Conservation (phyloP, 2,113 vertebrate species). For the Eclectus roratus region DNA sequence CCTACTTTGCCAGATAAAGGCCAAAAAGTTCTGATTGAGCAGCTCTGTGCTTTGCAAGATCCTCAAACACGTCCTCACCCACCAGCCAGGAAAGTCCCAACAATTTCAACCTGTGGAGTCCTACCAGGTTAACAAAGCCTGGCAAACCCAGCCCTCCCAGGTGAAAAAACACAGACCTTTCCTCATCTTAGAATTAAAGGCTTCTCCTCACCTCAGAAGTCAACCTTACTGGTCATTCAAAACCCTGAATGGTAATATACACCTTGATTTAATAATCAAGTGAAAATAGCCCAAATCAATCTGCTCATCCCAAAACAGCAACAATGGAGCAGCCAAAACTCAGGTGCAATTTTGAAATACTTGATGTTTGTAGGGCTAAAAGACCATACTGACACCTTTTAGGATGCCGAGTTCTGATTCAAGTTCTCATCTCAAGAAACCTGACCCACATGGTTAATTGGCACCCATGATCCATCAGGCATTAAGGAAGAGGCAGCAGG, state of each 20-base stretch:
- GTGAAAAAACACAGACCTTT: background rate
- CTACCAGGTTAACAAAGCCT: background rate
- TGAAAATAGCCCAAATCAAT: background rate
- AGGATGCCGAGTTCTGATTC: rapidly evolving
- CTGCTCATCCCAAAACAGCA: background rate
- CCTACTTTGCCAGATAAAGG: background rate
- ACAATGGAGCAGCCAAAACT: background rate
- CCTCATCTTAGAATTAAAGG: background rate
- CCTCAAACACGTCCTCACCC: background rate
- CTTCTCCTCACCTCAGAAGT: background rate
- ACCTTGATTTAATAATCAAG: background rate
- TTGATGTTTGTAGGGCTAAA: background rate
- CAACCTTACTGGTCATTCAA: background rate
- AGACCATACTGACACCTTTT: background rate
- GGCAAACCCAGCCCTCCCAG: background rate
- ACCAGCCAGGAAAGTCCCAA: background rate
- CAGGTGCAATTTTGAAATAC: background rate
- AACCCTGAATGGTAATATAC: rapidly evolving
- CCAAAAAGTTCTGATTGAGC: background rate
- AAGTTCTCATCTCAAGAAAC: background rate
- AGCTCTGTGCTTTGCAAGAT: background rate
- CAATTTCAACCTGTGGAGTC: background rate
- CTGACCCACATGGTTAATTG: background rate
- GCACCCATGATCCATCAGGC: background rate
- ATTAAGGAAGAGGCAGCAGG: background rate